These are phyloP conservation scores for Hydrolagus affinis DNA, from an alignment of 2,113 vertebrate genomes.

Conservation along the genomic window DNA sequence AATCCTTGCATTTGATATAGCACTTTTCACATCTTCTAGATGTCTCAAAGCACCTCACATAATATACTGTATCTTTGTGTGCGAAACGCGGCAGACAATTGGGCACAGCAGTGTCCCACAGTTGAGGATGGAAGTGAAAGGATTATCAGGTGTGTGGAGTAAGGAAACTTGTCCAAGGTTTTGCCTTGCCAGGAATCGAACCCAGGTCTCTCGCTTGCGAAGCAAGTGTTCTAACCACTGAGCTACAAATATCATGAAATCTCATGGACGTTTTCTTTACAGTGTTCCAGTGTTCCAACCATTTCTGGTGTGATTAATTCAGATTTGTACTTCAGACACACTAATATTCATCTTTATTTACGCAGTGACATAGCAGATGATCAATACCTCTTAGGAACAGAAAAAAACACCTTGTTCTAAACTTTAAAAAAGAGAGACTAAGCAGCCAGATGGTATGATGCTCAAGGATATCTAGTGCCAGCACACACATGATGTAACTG, in stretches of 20 bases:
- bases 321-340: neutral
- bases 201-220: too few relatives aligned
- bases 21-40: too few relatives aligned
- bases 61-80: too few relatives aligned
- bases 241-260: neutral
- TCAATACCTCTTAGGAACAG: neutral
- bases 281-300: slow-evolving; percentile 2
- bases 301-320: slow-evolving; percentile 3
- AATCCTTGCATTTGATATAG: too few relatives aligned
- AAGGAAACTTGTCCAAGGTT: too few relatives aligned
- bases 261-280: neutral
- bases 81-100: too few relatives aligned
- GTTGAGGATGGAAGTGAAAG: too few relatives aligned
- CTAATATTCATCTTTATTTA: neutral
- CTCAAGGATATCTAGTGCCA: neutral
- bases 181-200: too few relatives aligned
- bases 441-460: slow-evolving; percentile 4
- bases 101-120: too few relatives aligned
- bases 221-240: too few relatives aligned
- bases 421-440: neutral
- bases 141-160: too few relatives aligned
- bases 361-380: neutral
- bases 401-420: neutral
- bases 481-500: neutral
- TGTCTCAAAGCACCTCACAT: too few relatives aligned